A percentile compares a stretch with the other conserved stretches of the same genome.
These are phyloP conservation scores for Heliconius charithonia DNA, from an alignment of 2,888 invertebrate genomes.

Conservation along the genomic window DNA sequence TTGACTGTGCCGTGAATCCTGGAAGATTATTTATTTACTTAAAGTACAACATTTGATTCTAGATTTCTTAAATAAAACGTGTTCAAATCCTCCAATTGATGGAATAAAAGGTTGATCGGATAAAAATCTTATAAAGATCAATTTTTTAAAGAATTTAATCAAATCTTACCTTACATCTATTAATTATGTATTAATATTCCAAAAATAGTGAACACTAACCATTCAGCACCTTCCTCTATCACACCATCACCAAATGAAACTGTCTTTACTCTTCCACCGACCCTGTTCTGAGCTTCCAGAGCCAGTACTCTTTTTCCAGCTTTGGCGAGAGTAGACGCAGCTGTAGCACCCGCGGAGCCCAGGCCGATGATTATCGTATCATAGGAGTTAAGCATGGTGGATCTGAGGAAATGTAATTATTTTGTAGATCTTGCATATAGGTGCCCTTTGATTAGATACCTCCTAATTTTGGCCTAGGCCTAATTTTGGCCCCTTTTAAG, in stretches of 20 bases:
- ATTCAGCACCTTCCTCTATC: slow-evolving; percentile 72
- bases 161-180: too few relatives aligned
- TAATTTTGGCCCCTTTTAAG: too few relatives aligned
- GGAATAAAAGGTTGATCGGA: too few relatives aligned
- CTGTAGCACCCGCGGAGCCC: slow-evolving; percentile 66
- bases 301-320: slow-evolving; percentile 66
- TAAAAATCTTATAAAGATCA: too few relatives aligned
- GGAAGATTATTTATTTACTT: slow-evolving; percentile 5
- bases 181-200: too few relatives aligned
- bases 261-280: slow-evolving; percentile 71
- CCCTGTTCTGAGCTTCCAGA: slow-evolving; percentile 64
- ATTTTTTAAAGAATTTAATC: too few relatives aligned
- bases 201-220: slow-evolving; percentile 53
- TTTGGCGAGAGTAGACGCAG: slow-evolving; percentile 59
- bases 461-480: too few relatives aligned
- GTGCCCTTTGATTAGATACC: too few relatives aligned
- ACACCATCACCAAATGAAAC: slow-evolving; percentile 67
- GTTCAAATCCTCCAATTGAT: too few relatives aligned
- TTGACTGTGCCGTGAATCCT: slow-evolving; percentile 69
- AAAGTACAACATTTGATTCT: too few relatives aligned
- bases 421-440: neutral
- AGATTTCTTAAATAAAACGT: too few relatives aligned
- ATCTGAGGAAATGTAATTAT: slow-evolving; percentile 47
- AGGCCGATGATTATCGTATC: slow-evolving; percentile 70
- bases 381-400: slow-evolving; percentile 54